Conservation (phyloP, 2,888 invertebrate genomes). For the Ichneumoninae sp. region DNA sequence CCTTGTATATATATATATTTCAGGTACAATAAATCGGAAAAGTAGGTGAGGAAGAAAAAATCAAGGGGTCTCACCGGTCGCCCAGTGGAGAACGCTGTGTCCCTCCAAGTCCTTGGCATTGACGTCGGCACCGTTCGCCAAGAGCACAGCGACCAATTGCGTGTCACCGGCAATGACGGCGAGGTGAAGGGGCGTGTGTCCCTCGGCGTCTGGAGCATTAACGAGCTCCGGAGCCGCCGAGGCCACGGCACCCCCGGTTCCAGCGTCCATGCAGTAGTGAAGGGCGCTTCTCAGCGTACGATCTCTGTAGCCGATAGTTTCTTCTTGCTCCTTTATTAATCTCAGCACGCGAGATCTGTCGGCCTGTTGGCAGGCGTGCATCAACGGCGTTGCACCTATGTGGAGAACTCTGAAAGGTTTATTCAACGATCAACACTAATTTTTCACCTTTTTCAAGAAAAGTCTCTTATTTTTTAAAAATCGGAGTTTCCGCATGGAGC, state of each 20-base stretch:
- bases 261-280: conserved; percentile 94
- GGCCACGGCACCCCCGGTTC: conserved; percentile 88
- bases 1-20: too few relatives aligned
- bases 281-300: conserved; percentile 94
- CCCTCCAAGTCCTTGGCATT: conserved; percentile 96
- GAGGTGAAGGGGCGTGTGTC: conserved; percentile 97
- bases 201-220: conserved; percentile 95
- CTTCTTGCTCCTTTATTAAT: conserved; percentile 89
- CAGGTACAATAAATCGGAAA: neutral
- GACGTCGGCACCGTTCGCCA: conserved; percentile 95
- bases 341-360: conserved; percentile 91
- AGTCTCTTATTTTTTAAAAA: neutral
- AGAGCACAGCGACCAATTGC: conserved; percentile 92
- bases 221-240: conserved; percentile 94
- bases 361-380: conserved; percentile 96
- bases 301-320: conserved; percentile 89
- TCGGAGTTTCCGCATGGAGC: neutral
- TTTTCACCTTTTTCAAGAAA: neutral
- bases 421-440: neutral
- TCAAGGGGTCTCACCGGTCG: conserved; percentile 90
- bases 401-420: conserved; percentile 78
- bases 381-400: conserved; percentile 92
- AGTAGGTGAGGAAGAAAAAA: neutral
- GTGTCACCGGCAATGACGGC: conserved; percentile 97
- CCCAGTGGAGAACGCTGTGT: conserved; percentile 99